Percentiles rank a stretch among this genome's conserved stretches.
Conservation (phyloP, 2,888 invertebrate genomes). For the Embidobia sp. region DNA sequence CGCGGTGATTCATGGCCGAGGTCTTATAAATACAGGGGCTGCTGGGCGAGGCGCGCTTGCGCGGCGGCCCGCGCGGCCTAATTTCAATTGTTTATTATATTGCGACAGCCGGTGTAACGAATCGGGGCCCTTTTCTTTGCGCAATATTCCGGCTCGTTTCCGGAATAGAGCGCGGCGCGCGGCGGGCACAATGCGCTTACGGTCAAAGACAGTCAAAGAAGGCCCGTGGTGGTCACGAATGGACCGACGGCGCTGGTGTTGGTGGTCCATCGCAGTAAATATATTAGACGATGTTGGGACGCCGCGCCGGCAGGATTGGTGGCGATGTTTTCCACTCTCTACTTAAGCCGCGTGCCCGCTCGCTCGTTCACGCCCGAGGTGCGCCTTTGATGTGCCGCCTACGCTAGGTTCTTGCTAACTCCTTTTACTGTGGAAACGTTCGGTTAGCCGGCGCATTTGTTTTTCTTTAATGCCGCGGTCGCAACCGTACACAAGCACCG, state of each 20-base stretch:
- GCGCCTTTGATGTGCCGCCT: slow-evolving; percentile 80
- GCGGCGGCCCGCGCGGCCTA: slow-evolving; percentile 29
- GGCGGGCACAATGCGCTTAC: not conserved
- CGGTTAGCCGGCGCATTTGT: slow-evolving; percentile 62
- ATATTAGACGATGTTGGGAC: slow-evolving; percentile 72
- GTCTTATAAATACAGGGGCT: slow-evolving; percentile 43
- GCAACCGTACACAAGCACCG: slow-evolving; percentile 48
- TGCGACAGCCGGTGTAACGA: not conserved
- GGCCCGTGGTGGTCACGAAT: slow-evolving; percentile 22
- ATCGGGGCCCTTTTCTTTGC: no score
- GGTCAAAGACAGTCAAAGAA: no score
- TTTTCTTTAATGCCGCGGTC: slow-evolving; percentile 59
- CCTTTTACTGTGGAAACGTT: slow-evolving; percentile 64
- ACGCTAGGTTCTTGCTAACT: slow-evolving; percentile 78
- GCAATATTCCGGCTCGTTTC: slow-evolving; percentile 10
- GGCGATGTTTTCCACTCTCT: slow-evolving; percentile 79
- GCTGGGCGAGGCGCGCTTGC: no score
- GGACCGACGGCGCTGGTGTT: slow-evolving; percentile 67
- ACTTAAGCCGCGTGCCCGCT: slow-evolving; percentile 80
- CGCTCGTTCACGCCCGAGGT: slow-evolving; percentile 80
- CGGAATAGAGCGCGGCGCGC: slow-evolving; percentile 7
- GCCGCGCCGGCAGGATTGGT: slow-evolving; percentile 76
- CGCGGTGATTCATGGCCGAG: slow-evolving; percentile 46
- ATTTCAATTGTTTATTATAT: slow-evolving; percentile 41
- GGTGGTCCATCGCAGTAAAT: slow-evolving; percentile 78